A percentile compares a stretch with the other conserved stretches of the same genome.
Conservation (phyloP, 2,797 vertebrate species). For the Neopelma chrysocephalum region DNA sequence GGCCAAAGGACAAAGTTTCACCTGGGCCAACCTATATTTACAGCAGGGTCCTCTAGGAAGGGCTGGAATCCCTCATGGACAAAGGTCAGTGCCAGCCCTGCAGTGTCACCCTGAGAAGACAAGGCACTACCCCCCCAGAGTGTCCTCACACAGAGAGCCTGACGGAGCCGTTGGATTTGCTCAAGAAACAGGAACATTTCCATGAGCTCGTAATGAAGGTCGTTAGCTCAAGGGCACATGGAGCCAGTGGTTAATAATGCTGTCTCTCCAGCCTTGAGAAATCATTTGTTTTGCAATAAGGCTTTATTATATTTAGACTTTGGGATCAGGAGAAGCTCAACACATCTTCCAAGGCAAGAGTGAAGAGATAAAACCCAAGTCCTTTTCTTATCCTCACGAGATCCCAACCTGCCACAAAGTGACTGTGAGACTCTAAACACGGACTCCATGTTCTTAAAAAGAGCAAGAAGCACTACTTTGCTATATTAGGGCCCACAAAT, state of each 20-base stretch:
- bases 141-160: not conserved
- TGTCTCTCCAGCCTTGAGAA: constrained; percentile 9
- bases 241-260: not conserved
- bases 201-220: not conserved
- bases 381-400: not conserved
- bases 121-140: not conserved
- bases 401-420: not conserved
- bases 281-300: not conserved
- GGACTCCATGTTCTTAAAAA: not conserved
- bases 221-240: constrained; percentile 5
- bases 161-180: not conserved
- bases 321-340: not conserved
- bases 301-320: constrained; percentile 31
- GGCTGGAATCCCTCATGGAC: not conserved
- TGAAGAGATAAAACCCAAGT: not conserved
- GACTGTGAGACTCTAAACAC: not conserved
- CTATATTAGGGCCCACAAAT: not conserved
- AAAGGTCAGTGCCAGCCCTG: constrained; percentile 27
- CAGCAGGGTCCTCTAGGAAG: constrained; percentile 12
- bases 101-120: not conserved
- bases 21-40: not conserved
- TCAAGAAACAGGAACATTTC: constrained; percentile 31
- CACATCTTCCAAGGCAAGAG: not conserved
- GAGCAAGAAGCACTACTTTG: not conserved
- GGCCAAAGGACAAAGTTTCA: constrained; percentile 15